These are phyloP conservation scores for Trematomus bernacchii DNA, from an alignment of 2,797 vertebrate genomes.

Conservation along the genomic window DNA sequence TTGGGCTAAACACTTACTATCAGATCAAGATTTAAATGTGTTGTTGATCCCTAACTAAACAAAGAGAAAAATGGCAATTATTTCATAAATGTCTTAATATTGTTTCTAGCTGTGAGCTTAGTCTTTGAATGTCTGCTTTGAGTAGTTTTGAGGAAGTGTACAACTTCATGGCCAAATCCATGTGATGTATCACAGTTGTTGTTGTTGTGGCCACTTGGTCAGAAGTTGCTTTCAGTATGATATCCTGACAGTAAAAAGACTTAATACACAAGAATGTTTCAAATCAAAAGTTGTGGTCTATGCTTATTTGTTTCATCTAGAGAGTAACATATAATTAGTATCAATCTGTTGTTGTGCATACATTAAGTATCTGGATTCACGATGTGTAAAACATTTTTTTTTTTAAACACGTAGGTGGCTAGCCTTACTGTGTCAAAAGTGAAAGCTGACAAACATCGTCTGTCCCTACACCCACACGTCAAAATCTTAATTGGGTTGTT, in stretches of 20 bases:
- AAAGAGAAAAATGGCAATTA: slow-evolving; percentile 59
- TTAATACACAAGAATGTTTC: background rate
- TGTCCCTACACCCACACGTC: too few species aligned
- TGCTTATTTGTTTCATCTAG: too few species aligned
- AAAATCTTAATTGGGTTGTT: too few species aligned
- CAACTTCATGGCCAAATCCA: background rate
- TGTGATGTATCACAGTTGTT: slow-evolving; percentile 3
- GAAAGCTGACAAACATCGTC: background rate
- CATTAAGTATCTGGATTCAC: background rate
- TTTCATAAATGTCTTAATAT: slow-evolving; percentile 51
- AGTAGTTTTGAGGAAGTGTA: slow-evolving; percentile 14
- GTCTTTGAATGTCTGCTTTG: slow-evolving; percentile 21
- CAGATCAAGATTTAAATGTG: slow-evolving; percentile 49
- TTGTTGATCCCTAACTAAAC: slow-evolving; percentile 63
- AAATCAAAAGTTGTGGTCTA: too few species aligned
- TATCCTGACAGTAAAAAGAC: background rate
- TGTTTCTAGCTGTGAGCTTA: slow-evolving; percentile 40
- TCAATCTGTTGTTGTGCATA: background rate
- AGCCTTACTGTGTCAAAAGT: background rate
- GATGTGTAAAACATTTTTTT: too few species aligned
- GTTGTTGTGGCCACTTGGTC: slow-evolving; percentile 1
- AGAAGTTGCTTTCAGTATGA: background rate
- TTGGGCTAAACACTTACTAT: slow-evolving; percentile 33
- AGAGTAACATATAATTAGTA: background rate
- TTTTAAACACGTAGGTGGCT: too few species aligned